Evolutionary conservation across 2,797 vertebrate species (phyloP).

Genomic region (Aeoliscus strigatus): DNA sequence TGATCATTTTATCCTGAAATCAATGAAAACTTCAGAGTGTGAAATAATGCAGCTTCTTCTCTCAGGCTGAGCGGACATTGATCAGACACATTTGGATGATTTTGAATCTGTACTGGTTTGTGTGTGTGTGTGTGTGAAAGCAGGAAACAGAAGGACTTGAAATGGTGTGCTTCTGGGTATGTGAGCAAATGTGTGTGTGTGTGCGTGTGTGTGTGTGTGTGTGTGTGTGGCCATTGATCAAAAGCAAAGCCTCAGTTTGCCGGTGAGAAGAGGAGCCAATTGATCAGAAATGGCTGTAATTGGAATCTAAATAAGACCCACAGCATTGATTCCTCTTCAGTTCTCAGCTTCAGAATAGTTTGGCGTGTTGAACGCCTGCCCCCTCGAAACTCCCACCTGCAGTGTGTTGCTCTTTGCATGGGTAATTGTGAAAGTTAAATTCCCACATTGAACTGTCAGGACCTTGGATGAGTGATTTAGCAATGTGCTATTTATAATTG

Average conservation of each 20-base stretch:
- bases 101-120: conserved; percentile 24
- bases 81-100: conserved; percentile 54
- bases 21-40: conserved; percentile 67
- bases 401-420: conserved; percentile 22
- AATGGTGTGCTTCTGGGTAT: conserved; percentile 25
- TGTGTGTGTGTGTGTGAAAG: conserved; percentile 6
- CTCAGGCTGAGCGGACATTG: conserved; percentile 57
- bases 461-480: conserved; percentile 40
- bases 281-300: conserved; percentile 70
- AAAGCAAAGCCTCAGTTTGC: conserved; percentile 35
- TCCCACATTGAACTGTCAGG: conserved; percentile 31
- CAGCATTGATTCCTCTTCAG: conserved; percentile 52
- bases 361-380: conserved; percentile 28
- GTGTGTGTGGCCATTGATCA: conserved; percentile 60
- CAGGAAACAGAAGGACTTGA: conserved; percentile 5
- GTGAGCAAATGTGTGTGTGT: conserved; percentile 15
- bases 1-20: conserved; percentile 69
- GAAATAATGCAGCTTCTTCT: conserved; percentile 71
- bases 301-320: conserved; percentile 67
- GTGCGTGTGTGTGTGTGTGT: conserved; percentile 44
- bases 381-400: conserved; percentile 26
- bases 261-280: conserved; percentile 47
- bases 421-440: conserved; percentile 43
- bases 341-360: conserved; percentile 34
- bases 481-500: conserved; percentile 25